These are phyloP conservation scores for Haliclystus octoradiatus DNA, from an alignment of 30 jellyfish, hydroid and myxozoan species.

Conservation along the genomic window DNA sequence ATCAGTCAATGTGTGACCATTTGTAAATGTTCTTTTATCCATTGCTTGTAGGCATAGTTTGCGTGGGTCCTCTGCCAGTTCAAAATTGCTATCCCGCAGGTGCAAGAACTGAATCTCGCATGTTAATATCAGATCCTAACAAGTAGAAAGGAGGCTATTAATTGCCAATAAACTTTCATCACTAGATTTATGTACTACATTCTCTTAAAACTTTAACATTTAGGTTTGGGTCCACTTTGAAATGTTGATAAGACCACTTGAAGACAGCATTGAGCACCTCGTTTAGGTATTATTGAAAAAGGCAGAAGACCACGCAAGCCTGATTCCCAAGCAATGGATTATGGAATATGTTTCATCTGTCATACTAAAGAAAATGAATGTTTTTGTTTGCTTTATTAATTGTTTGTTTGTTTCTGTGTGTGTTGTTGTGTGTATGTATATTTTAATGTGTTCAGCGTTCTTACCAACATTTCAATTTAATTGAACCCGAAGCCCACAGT, in stretches of 20 bases:
- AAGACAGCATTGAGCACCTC: no score
- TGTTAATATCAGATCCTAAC: not conserved
- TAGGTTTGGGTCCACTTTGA: not conserved
- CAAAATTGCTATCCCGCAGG: not conserved
- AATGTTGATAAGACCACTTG: not conserved
- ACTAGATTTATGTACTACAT: not conserved
- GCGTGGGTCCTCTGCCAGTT: not conserved
- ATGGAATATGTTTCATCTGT: no score
- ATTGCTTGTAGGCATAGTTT: not conserved
- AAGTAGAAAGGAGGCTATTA: not conserved
- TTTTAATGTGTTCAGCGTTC: not conserved
- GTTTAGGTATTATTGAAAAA: no score
- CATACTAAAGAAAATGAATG: not conserved
- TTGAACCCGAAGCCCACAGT: no score
- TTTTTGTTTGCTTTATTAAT: not conserved
- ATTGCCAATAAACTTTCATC: not conserved
- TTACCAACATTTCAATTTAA: not conserved
- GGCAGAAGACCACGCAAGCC: not conserved
- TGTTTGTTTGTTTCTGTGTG: not conserved
- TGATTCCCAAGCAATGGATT: not conserved
- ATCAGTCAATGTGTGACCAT: no score
- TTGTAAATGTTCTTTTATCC: not conserved
- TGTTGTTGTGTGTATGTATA: not conserved
- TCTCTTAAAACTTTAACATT: not conserved
- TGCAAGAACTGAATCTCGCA: not conserved